Percentiles rank a stretch among this genome's conserved stretches.
Conservation (phyloP, 2,797 vertebrate genomes). For the Bryconaethiops microstoma region DNA sequence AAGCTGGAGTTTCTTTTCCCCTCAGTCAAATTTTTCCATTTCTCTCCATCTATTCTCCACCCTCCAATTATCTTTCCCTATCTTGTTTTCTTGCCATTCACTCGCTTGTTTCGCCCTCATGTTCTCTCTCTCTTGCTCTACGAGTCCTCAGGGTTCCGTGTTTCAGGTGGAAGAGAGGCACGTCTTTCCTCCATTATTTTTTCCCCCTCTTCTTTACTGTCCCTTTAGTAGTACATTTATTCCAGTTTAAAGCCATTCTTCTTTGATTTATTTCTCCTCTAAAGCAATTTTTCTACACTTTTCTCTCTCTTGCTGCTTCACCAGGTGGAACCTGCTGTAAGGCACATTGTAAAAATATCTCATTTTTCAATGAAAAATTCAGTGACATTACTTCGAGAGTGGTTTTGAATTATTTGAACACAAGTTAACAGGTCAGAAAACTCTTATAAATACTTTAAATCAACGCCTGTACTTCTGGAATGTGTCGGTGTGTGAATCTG, state of each 20-base stretch:
- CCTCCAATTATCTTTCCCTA: constrained; percentile 7
- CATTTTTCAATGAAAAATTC: background rate
- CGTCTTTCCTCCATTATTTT: background rate
- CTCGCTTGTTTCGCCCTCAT: background rate
- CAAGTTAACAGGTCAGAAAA: no score
- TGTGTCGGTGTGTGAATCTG: no score
- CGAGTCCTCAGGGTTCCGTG: constrained; percentile 48
- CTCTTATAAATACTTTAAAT: no score
- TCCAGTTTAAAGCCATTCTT: background rate
- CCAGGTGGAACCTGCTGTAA: constrained; percentile 60
- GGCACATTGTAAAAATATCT: background rate
- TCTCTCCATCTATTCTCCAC: constrained; percentile 24
- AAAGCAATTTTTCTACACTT: background rate
- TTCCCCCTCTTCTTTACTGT: constrained; percentile 27
- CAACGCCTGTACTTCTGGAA: no score
- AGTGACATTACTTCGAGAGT: no score
- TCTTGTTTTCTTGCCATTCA: constrained; percentile 17
- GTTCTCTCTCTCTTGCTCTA: constrained; percentile 1
- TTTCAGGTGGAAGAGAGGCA: constrained; percentile 58
- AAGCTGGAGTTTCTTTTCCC: constrained; percentile 22
- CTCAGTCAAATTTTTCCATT: constrained; percentile 14
- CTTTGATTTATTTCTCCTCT: background rate
- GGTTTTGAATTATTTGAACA: no score
- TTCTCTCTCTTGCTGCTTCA: constrained; percentile 19
- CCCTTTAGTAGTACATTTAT: constrained; percentile 20